Conservation (phyloP, 1,140 invertebrate genomes). For the Drosophila funebris region DNA sequence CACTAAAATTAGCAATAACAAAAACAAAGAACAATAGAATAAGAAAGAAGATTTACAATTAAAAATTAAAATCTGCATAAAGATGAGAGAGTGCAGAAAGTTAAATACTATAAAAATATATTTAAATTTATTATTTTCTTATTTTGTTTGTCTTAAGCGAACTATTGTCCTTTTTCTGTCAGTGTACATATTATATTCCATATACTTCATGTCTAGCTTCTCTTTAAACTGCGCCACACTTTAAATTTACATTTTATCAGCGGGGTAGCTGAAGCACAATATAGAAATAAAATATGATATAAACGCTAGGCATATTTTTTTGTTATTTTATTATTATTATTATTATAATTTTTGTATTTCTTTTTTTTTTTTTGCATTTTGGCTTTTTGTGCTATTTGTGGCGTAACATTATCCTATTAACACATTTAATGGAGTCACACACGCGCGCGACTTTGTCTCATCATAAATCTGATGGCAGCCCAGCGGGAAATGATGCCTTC, state of each 20-base stretch:
- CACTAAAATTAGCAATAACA: too few relatives aligned
- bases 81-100: too few relatives aligned
- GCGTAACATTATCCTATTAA: slow-evolving; percentile 75
- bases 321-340: too few relatives aligned
- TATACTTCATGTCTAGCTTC: not conserved
- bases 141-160: not conserved
- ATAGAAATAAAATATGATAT: slow-evolving; percentile 7
- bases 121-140: not conserved
- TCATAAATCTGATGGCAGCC: slow-evolving; percentile 70
- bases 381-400: slow-evolving; percentile 29
- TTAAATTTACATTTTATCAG: slow-evolving; percentile 59
- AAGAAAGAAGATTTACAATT: too few relatives aligned
- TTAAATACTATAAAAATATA: too few relatives aligned
- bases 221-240: slow-evolving; percentile 35
- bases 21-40: too few relatives aligned
- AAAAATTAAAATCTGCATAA: too few relatives aligned
- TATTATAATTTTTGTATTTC: not conserved
- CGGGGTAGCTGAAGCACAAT: not conserved
- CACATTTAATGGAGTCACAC: slow-evolving; percentile 78
- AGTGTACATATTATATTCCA: not conserved
- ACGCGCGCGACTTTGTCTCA: slow-evolving; percentile 72
- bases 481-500: slow-evolving; percentile 53
- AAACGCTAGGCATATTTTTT: slow-evolving; percentile 18
- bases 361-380: slow-evolving; percentile 20
- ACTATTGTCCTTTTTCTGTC: too few relatives aligned